These are phyloP conservation scores for Neolamprologus brichardi DNA, from an alignment of 2,113 vertebrate genomes.

Conservation along the genomic window DNA sequence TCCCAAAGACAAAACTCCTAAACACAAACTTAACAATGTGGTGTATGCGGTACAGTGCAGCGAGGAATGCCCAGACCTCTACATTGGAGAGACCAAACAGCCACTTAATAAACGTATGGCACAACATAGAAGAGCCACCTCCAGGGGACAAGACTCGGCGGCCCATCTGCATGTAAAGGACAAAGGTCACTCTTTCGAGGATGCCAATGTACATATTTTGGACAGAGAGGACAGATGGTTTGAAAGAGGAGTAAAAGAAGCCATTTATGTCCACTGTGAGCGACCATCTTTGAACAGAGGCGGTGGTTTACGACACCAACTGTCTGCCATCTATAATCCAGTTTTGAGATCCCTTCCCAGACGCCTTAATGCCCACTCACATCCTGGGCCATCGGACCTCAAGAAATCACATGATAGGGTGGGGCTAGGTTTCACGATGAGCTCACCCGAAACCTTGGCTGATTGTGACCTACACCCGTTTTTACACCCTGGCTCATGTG, in stretches of 20 bases:
- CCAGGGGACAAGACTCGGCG: rapidly evolving
- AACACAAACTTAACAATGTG: background rate
- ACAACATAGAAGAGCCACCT: background rate
- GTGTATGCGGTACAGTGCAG: background rate
- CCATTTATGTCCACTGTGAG: background rate
- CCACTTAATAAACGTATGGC: background rate
- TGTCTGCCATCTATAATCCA: background rate
- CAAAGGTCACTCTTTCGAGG: background rate
- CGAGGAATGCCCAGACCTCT: background rate
- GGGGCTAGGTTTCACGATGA: background rate
- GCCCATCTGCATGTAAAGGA: background rate
- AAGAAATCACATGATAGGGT: background rate
- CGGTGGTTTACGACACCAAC: too few species aligned
- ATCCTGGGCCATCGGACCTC: background rate
- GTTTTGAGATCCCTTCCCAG: background rate
- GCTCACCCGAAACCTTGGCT: background rate
- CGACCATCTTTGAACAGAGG: background rate
- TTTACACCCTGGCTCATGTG: background rate
- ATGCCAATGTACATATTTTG: background rate
- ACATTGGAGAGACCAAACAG: background rate
- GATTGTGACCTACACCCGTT: background rate
- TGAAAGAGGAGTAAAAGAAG: background rate
- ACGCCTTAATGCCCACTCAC: background rate
- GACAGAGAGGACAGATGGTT: background rate
- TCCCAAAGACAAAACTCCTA: background rate